phyloP scores from a whole-genome alignment of 1,140 invertebrate genomes.

The Armadillidium nasatum region DNA sequence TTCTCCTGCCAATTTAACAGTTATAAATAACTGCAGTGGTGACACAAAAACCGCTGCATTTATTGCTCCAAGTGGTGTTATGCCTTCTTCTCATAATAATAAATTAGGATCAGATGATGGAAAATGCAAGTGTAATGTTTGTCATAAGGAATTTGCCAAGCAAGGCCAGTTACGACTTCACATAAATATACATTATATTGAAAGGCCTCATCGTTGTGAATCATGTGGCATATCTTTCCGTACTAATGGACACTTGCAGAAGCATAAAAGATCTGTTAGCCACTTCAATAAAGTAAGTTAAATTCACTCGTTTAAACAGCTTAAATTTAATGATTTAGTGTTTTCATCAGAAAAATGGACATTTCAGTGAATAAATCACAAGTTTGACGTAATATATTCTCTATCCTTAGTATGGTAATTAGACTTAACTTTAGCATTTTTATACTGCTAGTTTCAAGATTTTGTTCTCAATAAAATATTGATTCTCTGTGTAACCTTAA shows the following conservation, averaged over 20 bases:
- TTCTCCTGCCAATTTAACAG: constrained; percentile 39
- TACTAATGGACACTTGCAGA: constrained; percentile 85
- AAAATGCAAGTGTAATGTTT: constrained; percentile 76
- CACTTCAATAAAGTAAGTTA: constrained; percentile 71
- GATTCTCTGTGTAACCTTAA: too few species aligned
- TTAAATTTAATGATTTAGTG: background rate
- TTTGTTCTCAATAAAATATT: too few species aligned
- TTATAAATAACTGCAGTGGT: constrained; percentile 36
- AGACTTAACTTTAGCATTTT: too few species aligned
- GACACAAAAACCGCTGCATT: constrained; percentile 39
- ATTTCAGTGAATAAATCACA: too few species aligned
- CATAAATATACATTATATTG: constrained; percentile 93
- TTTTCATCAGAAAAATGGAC: background rate
- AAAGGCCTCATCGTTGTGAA: constrained; percentile 84
- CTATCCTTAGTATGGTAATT: too few species aligned
- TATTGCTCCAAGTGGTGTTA: constrained; percentile 36
- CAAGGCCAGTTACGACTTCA: constrained; percentile 83
- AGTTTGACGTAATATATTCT: too few species aligned
- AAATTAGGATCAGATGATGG: constrained; percentile 62
- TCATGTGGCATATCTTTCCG: constrained; percentile 70
- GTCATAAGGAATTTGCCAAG: constrained; percentile 84
- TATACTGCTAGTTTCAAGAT: too few species aligned
- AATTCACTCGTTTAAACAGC: background rate
- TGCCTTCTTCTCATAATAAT: constrained; percentile 47
- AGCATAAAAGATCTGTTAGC: constrained; percentile 81